Evolutionary conservation across 2,888 invertebrate genomes (phyloP).

Genomic region (Hirudinaria manillensis): DNA sequence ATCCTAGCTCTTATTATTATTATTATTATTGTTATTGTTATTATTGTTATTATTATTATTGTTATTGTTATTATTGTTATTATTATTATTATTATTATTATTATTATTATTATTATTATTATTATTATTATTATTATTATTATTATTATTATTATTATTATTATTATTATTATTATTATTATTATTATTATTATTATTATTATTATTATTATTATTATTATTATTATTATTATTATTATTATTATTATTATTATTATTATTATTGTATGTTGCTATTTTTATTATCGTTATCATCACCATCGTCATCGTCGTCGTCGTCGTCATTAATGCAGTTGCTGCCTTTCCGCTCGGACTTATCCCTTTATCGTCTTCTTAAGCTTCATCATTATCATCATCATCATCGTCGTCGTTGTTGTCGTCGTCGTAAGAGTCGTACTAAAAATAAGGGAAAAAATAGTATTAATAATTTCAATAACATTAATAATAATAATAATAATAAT

Average conservation of each 20-base stretch:
- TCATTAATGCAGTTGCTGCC: not conserved
- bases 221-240: slow-evolving; percentile 1
- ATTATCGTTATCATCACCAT: not conserved
- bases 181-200: slow-evolving; percentile 13
- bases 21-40: slow-evolving; percentile 19
- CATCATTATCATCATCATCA: not conserved
- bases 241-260: slow-evolving; percentile 7
- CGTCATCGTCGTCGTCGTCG: not conserved
- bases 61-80: slow-evolving; percentile 14
- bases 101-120: not conserved
- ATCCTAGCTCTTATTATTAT: slow-evolving; percentile 10
- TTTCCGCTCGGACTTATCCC: not conserved
- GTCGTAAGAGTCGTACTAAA: not conserved
- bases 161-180: slow-evolving; percentile 4
- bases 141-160: not conserved
- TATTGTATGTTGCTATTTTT: not conserved
- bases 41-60: slow-evolving; percentile 15
- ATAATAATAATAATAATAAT: no score
- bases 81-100: not conserved
- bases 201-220: slow-evolving; percentile 10
- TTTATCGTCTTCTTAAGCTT: not conserved
- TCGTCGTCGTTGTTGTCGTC: not conserved
- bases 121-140: slow-evolving; percentile 13
- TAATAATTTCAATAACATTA: no score
- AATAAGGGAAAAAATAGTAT: no score